Percentiles rank a stretch among this genome's conserved stretches.
These are phyloP conservation scores for Melanogrammus aeglefinus DNA, from an alignment of 2,797 vertebrate genomes.

Conservation along the genomic window DNA sequence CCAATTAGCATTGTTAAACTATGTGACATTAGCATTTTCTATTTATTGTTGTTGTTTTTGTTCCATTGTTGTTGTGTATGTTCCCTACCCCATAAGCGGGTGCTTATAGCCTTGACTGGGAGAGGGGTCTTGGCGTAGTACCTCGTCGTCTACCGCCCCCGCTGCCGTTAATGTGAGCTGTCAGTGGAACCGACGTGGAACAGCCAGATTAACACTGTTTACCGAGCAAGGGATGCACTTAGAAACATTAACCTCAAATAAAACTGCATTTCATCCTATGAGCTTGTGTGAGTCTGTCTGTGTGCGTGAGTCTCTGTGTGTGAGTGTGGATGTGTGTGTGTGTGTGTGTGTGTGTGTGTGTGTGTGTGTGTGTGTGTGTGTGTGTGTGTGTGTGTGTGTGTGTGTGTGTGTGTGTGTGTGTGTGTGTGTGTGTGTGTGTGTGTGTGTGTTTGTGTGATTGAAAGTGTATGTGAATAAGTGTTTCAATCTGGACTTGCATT, in stretches of 20 bases:
- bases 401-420: conserved; percentile 17
- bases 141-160: conserved; percentile 28
- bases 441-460: conserved; percentile 9
- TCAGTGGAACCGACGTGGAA: conserved; percentile 49
- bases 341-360: conserved; percentile 22
- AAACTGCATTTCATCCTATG: background rate
- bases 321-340: conserved; percentile 13
- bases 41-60: conserved; percentile 36
- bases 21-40: conserved; percentile 50
- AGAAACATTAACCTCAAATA: conserved; percentile 24
- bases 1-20: conserved; percentile 52
- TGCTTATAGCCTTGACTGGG: conserved; percentile 22
- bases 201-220: conserved; percentile 58
- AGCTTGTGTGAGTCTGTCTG: conserved; percentile 10
- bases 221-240: conserved; percentile 34
- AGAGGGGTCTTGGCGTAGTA: conserved; percentile 13
- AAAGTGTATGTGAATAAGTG: background rate
- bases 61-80: conserved; percentile 3
- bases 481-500: too few species aligned
- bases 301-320: conserved; percentile 15
- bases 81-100: conserved; percentile 21
- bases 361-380: conserved; percentile 17
- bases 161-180: conserved; percentile 48
- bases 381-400: conserved; percentile 11
- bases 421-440: conserved; percentile 24